Evolutionary conservation across 2,888 invertebrate species (phyloP).

Genomic region (Pammene aurita): DNA sequence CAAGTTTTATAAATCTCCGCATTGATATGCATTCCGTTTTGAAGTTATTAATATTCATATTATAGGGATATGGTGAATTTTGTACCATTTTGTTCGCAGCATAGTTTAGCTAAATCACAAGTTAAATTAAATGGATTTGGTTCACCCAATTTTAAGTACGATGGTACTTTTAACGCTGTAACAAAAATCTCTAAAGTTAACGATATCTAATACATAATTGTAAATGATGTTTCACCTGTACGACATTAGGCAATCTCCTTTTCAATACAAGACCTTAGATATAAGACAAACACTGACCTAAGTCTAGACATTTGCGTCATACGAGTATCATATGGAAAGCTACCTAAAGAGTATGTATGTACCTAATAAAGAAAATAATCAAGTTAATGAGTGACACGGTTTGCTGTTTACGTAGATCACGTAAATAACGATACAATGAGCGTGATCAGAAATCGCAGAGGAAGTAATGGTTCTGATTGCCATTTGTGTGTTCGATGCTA

Average conservation of each 20-base stretch:
- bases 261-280: not conserved
- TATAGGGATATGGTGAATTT: too few species aligned
- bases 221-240: not conserved
- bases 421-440: conserved; percentile 23
- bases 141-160: too few species aligned
- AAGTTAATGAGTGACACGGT: conserved; percentile 31
- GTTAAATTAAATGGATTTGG: too few species aligned
- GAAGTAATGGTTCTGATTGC: conserved; percentile 38
- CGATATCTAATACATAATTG: too few species aligned
- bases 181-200: too few species aligned
- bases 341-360: not conserved
- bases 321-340: conserved; percentile 11
- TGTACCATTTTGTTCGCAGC: too few species aligned
- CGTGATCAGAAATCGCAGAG: conserved; percentile 37
- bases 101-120: too few species aligned
- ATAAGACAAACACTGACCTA: not conserved
- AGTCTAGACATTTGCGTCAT: conserved; percentile 39
- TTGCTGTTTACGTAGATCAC: conserved; percentile 32
- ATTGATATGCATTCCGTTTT: conserved; percentile 4
- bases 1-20: not conserved
- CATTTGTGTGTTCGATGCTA: conserved; percentile 15
- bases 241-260: not conserved
- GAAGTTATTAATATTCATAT: not conserved
- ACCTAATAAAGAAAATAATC: conserved; percentile 36
- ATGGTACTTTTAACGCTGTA: too few species aligned